Percentiles rank a stretch among this genome's conserved stretches.
phyloP scores from a whole-genome alignment of 2,888 invertebrate species.

The Schrankia costaestrigalis region DNA sequence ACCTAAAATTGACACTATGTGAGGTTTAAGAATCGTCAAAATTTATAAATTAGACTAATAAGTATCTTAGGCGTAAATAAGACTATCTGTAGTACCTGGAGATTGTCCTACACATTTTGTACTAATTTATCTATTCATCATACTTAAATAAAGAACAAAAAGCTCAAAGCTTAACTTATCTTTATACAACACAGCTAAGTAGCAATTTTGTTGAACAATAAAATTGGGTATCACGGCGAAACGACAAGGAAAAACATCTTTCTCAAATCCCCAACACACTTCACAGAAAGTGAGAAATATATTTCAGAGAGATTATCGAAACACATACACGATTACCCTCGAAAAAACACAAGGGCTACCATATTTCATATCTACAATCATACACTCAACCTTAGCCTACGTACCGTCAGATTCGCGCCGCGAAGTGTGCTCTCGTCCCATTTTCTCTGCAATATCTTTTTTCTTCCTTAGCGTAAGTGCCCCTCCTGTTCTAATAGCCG shows the following conservation, averaged over 20 bases:
- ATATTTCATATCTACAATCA: constrained; percentile 32
- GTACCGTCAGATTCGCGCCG: constrained; percentile 36
- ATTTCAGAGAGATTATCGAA: constrained; percentile 8
- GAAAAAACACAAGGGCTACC: constrained; percentile 20
- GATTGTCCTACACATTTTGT: background rate
- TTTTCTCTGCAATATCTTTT: constrained; percentile 60
- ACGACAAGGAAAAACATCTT: background rate
- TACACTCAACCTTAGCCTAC: constrained; percentile 30
- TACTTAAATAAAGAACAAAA: background rate
- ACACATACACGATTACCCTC: constrained; percentile 10
- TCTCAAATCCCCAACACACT: background rate
- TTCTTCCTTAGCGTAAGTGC: constrained; percentile 35
- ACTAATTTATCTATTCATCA: background rate
- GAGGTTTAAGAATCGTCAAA: no score
- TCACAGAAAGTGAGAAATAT: constrained; percentile 1
- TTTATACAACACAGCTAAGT: no score
- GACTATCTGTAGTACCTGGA: no score
- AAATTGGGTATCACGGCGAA: no score
- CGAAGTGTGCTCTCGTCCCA: constrained; percentile 49
- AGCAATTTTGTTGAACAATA: no score
- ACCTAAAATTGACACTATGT: no score
- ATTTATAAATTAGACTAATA: no score
- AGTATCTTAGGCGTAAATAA: no score
- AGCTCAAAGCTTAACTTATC: background rate
- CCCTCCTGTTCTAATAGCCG: constrained; percentile 33